Evolutionary conservation across 2,888 invertebrate species (phyloP).

Genomic region (Acrocyrtus sp.): DNA sequence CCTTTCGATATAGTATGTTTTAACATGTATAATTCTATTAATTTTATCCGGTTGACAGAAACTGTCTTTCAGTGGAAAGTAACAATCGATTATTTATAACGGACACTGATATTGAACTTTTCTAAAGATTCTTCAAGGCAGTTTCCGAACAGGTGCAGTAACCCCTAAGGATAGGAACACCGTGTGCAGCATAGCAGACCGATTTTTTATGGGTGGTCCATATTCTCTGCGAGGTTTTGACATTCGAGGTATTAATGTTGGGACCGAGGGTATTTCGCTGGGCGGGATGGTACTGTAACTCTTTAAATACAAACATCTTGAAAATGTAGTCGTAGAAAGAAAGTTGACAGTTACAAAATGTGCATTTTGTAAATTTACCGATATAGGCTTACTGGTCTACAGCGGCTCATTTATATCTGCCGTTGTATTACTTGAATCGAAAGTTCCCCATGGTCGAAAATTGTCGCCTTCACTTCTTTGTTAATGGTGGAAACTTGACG

Average conservation of each 20-base stretch:
- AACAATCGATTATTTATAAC: too few relatives aligned
- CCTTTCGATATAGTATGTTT: slow-evolving; percentile 3
- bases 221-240: slow-evolving; percentile 30
- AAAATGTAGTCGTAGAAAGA: too few relatives aligned
- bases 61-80: too few relatives aligned
- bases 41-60: too few relatives aligned
- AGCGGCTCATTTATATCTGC: slow-evolving; percentile 29
- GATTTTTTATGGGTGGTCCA: slow-evolving; percentile 33
- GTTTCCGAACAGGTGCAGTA: slow-evolving; percentile 1
- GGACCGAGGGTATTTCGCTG: slow-evolving; percentile 4
- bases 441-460: slow-evolving; percentile 29
- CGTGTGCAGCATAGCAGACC: slow-evolving; percentile 18
- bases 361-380: background rate
- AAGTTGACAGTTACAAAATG: background rate
- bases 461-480: slow-evolving; percentile 25
- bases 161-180: background rate
- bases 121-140: background rate
- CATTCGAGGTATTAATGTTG: slow-evolving; percentile 10
- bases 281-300: slow-evolving; percentile 19
- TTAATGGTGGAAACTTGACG: slow-evolving; percentile 30
- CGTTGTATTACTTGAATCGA: slow-evolving; percentile 18
- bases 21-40: too few relatives aligned
- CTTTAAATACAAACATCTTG: background rate
- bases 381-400: slow-evolving; percentile 24
- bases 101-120: too few relatives aligned